Percentiles rank a stretch among this genome's conserved stretches.
phyloP scores from a whole-genome alignment of 2,113 vertebrate genomes.

The Upupa epops region DNA sequence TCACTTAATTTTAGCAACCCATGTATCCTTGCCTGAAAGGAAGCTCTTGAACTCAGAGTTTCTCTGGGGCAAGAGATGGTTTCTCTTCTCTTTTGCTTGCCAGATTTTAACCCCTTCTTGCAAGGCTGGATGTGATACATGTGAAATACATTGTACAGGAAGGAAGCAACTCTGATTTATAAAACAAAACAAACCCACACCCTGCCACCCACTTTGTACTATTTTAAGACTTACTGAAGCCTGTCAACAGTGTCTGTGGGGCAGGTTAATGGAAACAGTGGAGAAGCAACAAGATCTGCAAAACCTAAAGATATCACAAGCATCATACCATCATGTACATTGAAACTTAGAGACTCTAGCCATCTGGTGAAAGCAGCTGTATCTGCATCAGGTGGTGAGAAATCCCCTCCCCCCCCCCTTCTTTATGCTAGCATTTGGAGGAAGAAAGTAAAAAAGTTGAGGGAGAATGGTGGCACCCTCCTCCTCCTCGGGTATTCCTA shows the following conservation, averaged over 20 bases:
- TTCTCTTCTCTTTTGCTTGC: constrained; percentile 15
- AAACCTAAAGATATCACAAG: neutral
- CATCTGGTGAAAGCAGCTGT: neutral
- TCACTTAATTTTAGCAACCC: neutral
- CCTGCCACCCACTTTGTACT: neutral
- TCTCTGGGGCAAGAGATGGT: neutral
- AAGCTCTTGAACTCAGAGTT: neutral
- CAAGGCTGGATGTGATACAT: neutral
- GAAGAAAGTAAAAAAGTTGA: neutral
- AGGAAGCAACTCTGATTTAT: neutral
- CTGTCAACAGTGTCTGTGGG: neutral
- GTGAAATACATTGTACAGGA: neutral
- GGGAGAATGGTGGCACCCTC: neutral
- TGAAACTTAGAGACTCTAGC: neutral
- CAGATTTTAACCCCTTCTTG: constrained; percentile 2
- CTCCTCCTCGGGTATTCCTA: neutral
- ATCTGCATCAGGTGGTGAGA: neutral
- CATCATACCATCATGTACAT: neutral
- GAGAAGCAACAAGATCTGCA: neutral
- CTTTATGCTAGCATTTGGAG: neutral
- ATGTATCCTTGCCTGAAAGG: neutral
- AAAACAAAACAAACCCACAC: neutral
- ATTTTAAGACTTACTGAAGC: neutral
- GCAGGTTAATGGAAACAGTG: neutral
- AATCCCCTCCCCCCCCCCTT: neutral